Conservation (phyloP, 2,888 invertebrate genomes). For the Aelia acuminata region DNA sequence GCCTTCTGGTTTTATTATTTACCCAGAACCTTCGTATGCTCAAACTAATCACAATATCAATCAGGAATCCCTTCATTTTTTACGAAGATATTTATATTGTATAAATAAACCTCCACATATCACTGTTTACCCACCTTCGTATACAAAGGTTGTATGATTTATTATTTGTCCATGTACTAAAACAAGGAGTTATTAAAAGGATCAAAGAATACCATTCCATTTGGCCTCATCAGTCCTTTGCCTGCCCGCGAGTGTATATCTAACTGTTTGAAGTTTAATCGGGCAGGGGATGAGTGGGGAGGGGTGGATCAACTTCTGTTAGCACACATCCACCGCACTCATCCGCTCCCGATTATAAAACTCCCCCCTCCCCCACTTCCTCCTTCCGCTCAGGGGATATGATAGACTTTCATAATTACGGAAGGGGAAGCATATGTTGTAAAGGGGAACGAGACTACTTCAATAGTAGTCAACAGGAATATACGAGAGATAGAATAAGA, state of each 20-base stretch:
- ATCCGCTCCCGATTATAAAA: constrained; percentile 10
- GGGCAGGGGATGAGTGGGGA: neutral
- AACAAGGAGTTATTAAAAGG: constrained; percentile 26
- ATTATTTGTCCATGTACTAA: neutral
- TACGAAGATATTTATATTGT: neutral
- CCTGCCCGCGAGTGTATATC: neutral
- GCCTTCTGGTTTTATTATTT: neutral
- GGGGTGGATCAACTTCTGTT: neutral
- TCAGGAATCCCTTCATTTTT: neutral
- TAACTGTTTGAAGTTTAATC: constrained; percentile 29
- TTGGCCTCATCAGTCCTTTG: neutral
- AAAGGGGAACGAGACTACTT: too few species aligned
- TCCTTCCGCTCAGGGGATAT: neutral
- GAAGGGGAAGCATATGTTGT: neutral
- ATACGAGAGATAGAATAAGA: too few species aligned
- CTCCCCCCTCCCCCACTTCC: neutral
- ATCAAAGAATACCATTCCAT: constrained; percentile 40
- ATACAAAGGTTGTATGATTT: neutral
- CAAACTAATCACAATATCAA: neutral
- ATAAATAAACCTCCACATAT: neutral
- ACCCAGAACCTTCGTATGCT: neutral
- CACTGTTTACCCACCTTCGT: neutral
- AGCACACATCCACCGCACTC: neutral
- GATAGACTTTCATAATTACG: neutral
- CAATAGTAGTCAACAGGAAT: too few species aligned